These are phyloP conservation scores for Molossus alvarezi DNA, from an alignment of 2,797 vertebrate genomes.

Conservation along the genomic window DNA sequence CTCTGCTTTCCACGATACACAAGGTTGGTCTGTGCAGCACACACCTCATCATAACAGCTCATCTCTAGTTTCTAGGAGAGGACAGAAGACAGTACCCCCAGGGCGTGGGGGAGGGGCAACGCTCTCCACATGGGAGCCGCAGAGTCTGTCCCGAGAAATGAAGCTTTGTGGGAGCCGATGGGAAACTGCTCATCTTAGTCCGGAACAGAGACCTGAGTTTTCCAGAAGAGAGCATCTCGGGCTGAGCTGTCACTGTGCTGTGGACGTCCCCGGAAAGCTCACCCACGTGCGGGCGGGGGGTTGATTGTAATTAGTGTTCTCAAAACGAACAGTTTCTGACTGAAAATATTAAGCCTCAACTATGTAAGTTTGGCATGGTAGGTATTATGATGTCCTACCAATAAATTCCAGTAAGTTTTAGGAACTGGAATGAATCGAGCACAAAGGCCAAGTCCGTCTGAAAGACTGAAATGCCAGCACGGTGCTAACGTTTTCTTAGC, in stretches of 20 bases:
- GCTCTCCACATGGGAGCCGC: too few relatives aligned
- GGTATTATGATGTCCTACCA: background rate
- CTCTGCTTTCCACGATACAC: background rate
- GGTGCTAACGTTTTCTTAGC: background rate
- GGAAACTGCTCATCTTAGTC: background rate
- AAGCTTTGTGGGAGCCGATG: background rate
- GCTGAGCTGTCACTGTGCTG: accelerated
- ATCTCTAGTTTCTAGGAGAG: background rate
- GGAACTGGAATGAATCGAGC: background rate
- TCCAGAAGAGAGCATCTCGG: background rate
- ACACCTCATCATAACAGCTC: too few relatives aligned
- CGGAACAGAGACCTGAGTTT: background rate
- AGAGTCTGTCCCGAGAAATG: background rate
- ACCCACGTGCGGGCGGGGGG: background rate
- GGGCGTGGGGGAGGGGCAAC: background rate
- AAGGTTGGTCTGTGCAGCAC: background rate
- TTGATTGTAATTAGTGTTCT: background rate
- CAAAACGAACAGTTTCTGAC: background rate
- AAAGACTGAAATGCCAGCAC: background rate
- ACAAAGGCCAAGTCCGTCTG: background rate
- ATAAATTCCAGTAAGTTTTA: background rate
- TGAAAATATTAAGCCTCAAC: background rate
- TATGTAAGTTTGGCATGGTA: background rate
- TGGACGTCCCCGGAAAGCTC: background rate
- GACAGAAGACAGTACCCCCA: background rate